A percentile compares a stretch with the other conserved stretches of the same genome.
Evolutionary conservation across 2,888 invertebrate genomes (phyloP).

Genomic region (Tachina fera): DNA sequence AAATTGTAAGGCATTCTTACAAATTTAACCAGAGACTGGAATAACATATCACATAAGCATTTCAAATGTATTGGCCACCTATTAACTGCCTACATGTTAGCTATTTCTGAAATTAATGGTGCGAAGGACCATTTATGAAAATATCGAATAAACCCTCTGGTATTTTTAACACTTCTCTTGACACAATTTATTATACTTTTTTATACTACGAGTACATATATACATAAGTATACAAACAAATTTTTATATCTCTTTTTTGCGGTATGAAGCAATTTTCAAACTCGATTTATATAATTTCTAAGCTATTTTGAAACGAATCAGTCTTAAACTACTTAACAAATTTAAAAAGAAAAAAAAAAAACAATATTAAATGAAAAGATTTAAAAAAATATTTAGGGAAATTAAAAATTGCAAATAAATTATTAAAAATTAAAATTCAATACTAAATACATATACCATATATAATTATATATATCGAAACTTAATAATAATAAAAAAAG

Average conservation of each 20-base stretch:
- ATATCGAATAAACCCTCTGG: not conserved
- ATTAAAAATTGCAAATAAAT: constrained; percentile 59
- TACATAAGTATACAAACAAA: not conserved
- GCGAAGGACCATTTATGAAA: constrained; percentile 11
- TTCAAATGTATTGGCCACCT: no score
- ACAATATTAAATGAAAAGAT: not conserved
- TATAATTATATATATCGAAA: not conserved
- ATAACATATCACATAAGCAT: no score
- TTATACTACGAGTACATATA: not conserved
- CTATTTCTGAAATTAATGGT: not conserved
- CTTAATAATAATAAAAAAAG: constrained; percentile 29
- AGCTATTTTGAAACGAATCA: constrained; percentile 14
- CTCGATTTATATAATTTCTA: not conserved
- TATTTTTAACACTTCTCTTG: constrained; percentile 22
- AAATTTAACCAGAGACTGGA: no score
- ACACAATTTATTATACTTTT: not conserved
- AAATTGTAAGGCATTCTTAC: no score
- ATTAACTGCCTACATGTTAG: no score
- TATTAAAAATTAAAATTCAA: constrained; percentile 60
- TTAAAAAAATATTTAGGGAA: constrained; percentile 62
- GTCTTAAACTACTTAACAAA: not conserved
- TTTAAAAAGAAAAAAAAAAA: not conserved
- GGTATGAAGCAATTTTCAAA: not conserved
- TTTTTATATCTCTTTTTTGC: constrained; percentile 19
- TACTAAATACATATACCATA: constrained; percentile 40